Base-by-base conservation (phyloP, 2,888 invertebrate species). In the Cheilosia vulpina region DNA sequence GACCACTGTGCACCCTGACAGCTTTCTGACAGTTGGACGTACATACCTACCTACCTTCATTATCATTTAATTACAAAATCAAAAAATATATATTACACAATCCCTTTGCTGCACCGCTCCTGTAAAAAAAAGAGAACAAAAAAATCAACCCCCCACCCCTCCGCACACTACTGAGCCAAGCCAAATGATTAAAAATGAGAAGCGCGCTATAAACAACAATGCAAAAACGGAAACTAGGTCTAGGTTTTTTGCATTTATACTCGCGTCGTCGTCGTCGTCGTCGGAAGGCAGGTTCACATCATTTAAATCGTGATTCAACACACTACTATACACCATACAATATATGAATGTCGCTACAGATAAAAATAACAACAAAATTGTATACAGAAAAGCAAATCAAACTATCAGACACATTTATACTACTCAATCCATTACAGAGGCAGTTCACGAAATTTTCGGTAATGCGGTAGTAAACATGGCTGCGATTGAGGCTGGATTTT, bases 211-310 rank as follows among this genome's bases (percentile, higher is more conserved):
- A 85, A 77, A 80, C 85, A 87, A 77, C 81, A 87, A 82, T 87
- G 87, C 87, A 77, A 87, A 82, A 87, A 69, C 82, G 55, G 78
- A 87, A 87, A 87, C 87, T 87, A 87, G 87, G 87, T 87, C 87
- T 87, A 87, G 87, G 87, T 87, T 87, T 87, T 82, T 85, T 87
- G 80, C 80, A 76, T 85, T 85, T 66, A 81, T 77, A 76, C 72
- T 66, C 75, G 52, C 52, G 52, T 52, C 52, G 50, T 50, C 45
- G 45, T 31, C 45, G 45, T 31, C 31, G 38, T 80, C 84, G 47
- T 80, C 79, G 76, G 68, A 62, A 76, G 81, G 85, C 84, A 80
- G 76, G 80, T 85, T 85, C 75, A 71, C 81, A 81, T 85, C 76
- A 81, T 72, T 85, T 38, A 72, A 81, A 81, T 85, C 77, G 81